These are phyloP conservation scores for Tromatobia lineatoria DNA, from an alignment of 2,888 invertebrate genomes.

Conservation along the genomic window DNA sequence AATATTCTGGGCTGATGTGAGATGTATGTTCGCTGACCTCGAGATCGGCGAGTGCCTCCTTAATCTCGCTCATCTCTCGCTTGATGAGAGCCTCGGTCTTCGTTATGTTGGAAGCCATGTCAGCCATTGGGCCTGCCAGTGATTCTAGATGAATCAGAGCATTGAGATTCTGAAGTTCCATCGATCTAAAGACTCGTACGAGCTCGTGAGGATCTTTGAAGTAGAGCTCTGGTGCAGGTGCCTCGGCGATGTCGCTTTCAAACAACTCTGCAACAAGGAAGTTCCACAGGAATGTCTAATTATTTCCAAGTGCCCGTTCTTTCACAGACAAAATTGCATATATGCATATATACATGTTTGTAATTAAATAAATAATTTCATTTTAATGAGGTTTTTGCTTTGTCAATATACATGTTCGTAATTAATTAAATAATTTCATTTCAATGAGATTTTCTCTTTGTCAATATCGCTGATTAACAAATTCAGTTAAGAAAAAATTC, in stretches of 20 bases:
- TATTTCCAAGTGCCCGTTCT: not conserved
- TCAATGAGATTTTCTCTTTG: no score
- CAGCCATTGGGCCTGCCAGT: conserved; percentile 86
- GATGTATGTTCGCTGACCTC: conserved; percentile 79
- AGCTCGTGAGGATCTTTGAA: conserved; percentile 87
- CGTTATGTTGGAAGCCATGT: conserved; percentile 86
- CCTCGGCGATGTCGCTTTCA: conserved; percentile 85
- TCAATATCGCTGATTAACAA: no score
- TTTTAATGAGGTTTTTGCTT: no score
- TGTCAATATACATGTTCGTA: no score
- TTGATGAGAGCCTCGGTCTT: conserved; percentile 85
- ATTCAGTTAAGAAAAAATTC: no score
- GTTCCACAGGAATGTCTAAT: not conserved
- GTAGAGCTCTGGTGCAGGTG: conserved; percentile 87
- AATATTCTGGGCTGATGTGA: not conserved
- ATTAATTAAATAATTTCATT: no score
- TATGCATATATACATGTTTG: not conserved
- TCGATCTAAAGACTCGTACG: conserved; percentile 87
- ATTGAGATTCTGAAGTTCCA: conserved; percentile 89
- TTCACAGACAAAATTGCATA: not conserved
- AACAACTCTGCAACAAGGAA: conserved; percentile 84
- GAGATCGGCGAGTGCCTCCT: conserved; percentile 84
- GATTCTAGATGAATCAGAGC: conserved; percentile 88
- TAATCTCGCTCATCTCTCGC: conserved; percentile 83
- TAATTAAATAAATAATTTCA: not conserved